These are phyloP conservation scores for Alligator sinensis DNA, from an alignment of 2,113 vertebrate species.

Conservation along the genomic window DNA sequence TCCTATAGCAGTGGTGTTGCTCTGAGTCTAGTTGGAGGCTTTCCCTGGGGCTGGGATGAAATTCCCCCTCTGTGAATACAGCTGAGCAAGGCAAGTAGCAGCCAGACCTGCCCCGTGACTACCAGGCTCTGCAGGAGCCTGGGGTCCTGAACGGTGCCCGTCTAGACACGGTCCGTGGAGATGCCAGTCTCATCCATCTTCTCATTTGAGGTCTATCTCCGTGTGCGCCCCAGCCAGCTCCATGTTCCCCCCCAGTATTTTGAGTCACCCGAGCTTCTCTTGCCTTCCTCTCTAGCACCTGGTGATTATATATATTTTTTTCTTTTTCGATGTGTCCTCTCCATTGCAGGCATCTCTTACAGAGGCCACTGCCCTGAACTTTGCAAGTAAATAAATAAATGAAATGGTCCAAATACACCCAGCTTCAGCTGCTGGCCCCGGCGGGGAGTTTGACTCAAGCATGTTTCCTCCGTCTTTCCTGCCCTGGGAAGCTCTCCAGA, in stretches of 20 bases:
- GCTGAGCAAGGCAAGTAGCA: not conserved
- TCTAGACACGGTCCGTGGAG: too few relatives aligned
- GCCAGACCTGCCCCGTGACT: not conserved
- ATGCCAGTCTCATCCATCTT: too few relatives aligned
- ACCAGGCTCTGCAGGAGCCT: not conserved
- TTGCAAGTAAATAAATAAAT: not conserved
- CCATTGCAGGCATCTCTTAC: not conserved
- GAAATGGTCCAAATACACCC: not conserved
- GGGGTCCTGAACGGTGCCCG: too few relatives aligned
- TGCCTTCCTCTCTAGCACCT: too few relatives aligned
- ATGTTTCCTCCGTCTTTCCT: not conserved
- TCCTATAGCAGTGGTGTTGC: not conserved
- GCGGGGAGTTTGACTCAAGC: not conserved
- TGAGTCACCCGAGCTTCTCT: too few relatives aligned
- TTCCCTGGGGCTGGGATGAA: not conserved
- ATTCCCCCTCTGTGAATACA: not conserved
- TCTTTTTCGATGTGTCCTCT: not conserved
- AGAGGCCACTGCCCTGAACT: too few relatives aligned
- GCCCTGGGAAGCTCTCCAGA: not conserved
- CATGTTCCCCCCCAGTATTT: too few relatives aligned
- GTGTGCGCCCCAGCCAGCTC: too few relatives aligned
- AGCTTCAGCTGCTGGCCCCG: not conserved
- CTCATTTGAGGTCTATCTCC: too few relatives aligned
- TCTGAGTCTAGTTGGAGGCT: not conserved
- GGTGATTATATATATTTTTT: too few relatives aligned